Evolutionary conservation across 2,888 invertebrate genomes (phyloP), one percentile per base, ranked within the genome.

Genomic region (Asteroscopus sphinx): DNA sequence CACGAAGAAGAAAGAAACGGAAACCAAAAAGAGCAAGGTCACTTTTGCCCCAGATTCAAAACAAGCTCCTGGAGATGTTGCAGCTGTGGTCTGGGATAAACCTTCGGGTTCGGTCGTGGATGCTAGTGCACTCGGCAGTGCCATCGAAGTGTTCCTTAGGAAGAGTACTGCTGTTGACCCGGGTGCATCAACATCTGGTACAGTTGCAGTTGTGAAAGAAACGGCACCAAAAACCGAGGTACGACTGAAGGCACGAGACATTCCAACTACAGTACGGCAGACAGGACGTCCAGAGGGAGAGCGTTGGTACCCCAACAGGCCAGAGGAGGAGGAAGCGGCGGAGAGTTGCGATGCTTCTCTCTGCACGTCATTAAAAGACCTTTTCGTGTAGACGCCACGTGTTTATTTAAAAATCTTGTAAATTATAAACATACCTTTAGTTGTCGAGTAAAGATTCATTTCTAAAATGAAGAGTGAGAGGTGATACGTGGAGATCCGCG

Each of bases 311-410:
- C 87, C 94, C 9, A 92, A 91, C 72, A 96, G 96, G 83, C 95
- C 95, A 35, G 96, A 96, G 56, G 97, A 96, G 60, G 97, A 96
- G 32, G 96, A 96, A 53, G 95, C 96, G 26, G 88, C 95, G 55
- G 97, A 97, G 75, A 95, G 96, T 21, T 97, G 97, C 90, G 97
- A 98, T 79, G 96, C 97, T 36, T 96, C 97, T 26, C 95, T 98
- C 73, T 97, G 97, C 92, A 96, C 97, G 68, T 97, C 97, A 40
- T 92, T 98, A 48, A 98, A 98, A 90, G 97, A 98, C 90, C 96
- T 98, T 47, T 98, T 98, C 87, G 97, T 97, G 84, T 98, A 98
- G 96, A 79, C 81, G 76, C 81, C 62, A 60, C 47, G 53, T 70
- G 79, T 83, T 83, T 76, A 82, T 86, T 89, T 80, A 80, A 79